Percentiles rank a stretch among this genome's conserved stretches.
These are phyloP conservation scores for Pogonocichla stellata DNA, from an alignment of 2,113 vertebrate species.

Conservation along the genomic window DNA sequence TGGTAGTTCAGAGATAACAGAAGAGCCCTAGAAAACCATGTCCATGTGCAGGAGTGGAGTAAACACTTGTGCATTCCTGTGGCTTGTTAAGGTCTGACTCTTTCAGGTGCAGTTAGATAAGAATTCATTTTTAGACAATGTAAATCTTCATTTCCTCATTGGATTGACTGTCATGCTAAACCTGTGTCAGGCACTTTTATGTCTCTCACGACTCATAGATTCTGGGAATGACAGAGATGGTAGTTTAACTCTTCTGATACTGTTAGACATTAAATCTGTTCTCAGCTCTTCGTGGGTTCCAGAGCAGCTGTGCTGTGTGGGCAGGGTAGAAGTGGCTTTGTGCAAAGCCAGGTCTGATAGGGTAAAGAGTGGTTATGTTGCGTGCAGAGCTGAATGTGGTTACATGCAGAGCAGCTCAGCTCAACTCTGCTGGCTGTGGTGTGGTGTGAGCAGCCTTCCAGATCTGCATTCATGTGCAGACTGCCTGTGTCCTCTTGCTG, in stretches of 20 bases:
- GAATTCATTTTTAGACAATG: background rate
- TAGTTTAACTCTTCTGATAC: background rate
- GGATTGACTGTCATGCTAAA: background rate
- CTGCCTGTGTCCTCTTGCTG: background rate
- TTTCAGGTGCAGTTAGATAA: background rate
- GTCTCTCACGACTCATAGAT: background rate
- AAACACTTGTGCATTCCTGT: background rate
- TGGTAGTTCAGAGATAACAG: background rate
- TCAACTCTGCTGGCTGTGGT: background rate
- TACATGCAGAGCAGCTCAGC: fast-evolving
- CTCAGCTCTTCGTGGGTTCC: background rate
- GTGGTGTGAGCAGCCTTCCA: background rate
- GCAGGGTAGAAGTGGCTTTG: background rate
- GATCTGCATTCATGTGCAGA: background rate
- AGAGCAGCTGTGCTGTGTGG: background rate
- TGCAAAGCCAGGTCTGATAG: background rate
- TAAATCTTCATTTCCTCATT: background rate
- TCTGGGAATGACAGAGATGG: background rate
- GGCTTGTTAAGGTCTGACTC: background rate
- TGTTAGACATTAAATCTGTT: background rate
- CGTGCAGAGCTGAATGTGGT: background rate
- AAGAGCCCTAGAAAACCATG: background rate
- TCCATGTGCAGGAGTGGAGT: background rate
- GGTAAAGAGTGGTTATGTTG: background rate
- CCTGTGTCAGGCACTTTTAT: background rate